Evolutionary conservation across 2,797 vertebrate genomes (phyloP).

Genomic region (Numenius phaeopus): DNA sequence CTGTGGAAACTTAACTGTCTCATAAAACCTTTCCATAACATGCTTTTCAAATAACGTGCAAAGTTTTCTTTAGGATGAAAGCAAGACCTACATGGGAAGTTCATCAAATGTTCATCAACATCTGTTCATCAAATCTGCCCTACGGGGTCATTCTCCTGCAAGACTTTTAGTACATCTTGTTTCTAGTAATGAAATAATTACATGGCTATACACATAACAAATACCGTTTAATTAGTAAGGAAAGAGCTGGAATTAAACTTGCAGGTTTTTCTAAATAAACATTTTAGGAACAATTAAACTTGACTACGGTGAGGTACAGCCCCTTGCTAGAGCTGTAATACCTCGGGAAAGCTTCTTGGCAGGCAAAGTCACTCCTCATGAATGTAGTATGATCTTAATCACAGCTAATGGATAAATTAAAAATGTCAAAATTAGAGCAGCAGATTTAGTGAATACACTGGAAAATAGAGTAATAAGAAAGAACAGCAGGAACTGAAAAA

Average conservation of each 20-base stretch:
- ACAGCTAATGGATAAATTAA: constrained; percentile 21
- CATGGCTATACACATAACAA: neutral
- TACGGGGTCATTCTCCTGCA: neutral
- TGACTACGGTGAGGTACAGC: neutral
- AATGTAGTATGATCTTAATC: constrained; percentile 7
- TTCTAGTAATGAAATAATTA: neutral
- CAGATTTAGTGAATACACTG: neutral
- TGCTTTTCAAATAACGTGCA: neutral
- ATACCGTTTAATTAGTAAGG: neutral
- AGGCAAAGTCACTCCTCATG: neutral
- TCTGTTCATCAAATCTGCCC: neutral
- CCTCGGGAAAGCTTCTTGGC: neutral
- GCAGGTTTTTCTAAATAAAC: neutral
- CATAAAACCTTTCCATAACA: neutral
- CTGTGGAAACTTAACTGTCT: neutral
- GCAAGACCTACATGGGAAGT: neutral
- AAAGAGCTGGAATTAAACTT: neutral
- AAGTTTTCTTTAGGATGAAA: neutral
- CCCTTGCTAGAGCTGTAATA: neutral
- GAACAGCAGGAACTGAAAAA: constrained; percentile 24
- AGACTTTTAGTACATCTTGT: neutral
- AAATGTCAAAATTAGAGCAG: constrained; percentile 3
- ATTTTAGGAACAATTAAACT: neutral
- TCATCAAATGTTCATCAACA: no score
- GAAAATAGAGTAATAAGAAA: neutral